Base-by-base conservation (phyloP, 2,113 vertebrate species). In the Sakesphorus luctuosus region DNA sequence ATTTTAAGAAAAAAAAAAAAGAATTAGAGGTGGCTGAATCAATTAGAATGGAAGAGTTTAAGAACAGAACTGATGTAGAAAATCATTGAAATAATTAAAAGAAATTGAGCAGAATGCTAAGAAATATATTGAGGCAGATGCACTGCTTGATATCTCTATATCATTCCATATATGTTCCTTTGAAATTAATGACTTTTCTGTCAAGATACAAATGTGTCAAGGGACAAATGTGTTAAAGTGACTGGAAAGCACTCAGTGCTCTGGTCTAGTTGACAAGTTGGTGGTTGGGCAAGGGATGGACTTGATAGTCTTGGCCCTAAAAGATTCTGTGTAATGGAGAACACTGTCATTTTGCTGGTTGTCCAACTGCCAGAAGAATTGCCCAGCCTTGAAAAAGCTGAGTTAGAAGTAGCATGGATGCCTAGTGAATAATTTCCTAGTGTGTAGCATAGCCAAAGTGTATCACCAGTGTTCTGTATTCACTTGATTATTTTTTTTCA, bases 231-330 rank as follows among this genome's bases (percentile, higher is more conserved):
- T 82, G 13, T 14, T 61, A 16, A 75, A 61, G 40, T 53, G 33
- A 25, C 18, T 25, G 38, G 6, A 40, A 11, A 38, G 18, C 23
- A 11, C 38, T 73, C 35, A 20, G 28, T 38, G 36, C 28, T 29
- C 2, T n/a, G 46, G 3, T 46, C 33, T 36, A 16, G 23, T 6
- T 67, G 61, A 33, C 31, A 28, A 43, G 31, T 24, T 28, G 29
- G 9, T 58, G 21, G 16, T 17, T 4, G 16, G 8, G 38, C 23
- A 24, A 67, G 75, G 59, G 16, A 1, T 61, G 29, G 28, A 25
- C 19, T 61, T 1, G 0, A 1, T 61, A 0, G 1, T 53, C n/a
- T n/a, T 38, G 23, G 46, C 6, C 11, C 29, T 17, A 9, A 53
- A n/a, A 17, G 18, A 18, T 75, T 53, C 24, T 40, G 59, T 29